Base-by-base conservation (phyloP, 2,888 invertebrate genomes). In the Plagodis pulveraria region DNA sequence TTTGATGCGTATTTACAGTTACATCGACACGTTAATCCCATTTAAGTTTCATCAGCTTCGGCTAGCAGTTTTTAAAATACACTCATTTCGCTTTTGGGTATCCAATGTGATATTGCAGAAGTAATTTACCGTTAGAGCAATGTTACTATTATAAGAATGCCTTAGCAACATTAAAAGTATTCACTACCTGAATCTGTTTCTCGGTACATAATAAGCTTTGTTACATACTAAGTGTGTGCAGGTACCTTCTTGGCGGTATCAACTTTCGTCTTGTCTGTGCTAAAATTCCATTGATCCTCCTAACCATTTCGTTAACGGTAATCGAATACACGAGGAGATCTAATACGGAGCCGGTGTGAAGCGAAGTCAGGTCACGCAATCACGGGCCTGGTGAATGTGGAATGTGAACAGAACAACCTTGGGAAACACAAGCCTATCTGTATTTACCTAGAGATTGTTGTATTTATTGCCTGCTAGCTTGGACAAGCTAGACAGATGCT, bases 331-430 rank as follows among this genome's bases (percentile, higher is more conserved):
- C 44, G 52, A 52, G 43, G 53, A 67, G 67, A 75, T 72, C 67
- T 71, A 70, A 69, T 72, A 71, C 68, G 66, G 10, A 65, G 70
- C 66, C 68, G 55, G 70, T 59, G 62, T 61, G 70, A 34, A 61
- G 67, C 70, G 57, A 57, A 76, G 76, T 71, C 74, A 67, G 73
- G 76, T 80, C 82, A 83, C 80, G 80, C 77, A 74, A 80, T 74
- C 71, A 73, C 74, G 74, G 70, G 66, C 76, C 67, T 66, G 72
- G 80, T 75, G 83, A 81, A 79, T 74, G 81, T 79, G 77, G 80
- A 86, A 84, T 86, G 84, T 80, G 70, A 77, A 80, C 75, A 42
- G 42, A 40, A 80, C 75, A 83, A 71, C 84, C 85, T 86, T 84
- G 81, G 76, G 57, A 63, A 68, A 66, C 68, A 63, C 70, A 65